phyloP scores from a whole-genome alignment of 2,113 vertebrate species.

The Ophiodon elongatus region DNA sequence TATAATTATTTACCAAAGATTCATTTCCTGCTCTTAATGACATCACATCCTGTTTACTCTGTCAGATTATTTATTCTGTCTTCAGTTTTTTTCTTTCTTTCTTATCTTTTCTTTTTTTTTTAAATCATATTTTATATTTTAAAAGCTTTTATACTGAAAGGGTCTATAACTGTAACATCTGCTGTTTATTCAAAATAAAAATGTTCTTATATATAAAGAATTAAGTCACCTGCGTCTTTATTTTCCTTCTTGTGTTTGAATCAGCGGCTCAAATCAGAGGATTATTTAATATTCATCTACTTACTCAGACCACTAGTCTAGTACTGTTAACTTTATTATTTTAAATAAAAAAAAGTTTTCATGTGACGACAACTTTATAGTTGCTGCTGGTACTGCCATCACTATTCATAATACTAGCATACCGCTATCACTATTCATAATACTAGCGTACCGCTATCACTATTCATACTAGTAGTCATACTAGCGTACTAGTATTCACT shows the following conservation, averaged over 20 bases:
- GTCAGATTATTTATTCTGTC: constrained; percentile 43
- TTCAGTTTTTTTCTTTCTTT: background rate
- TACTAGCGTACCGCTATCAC: too few relatives aligned
- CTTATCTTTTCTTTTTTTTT: background rate
- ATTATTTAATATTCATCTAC: too few relatives aligned
- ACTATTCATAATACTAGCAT: too few relatives aligned
- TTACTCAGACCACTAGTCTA: too few relatives aligned
- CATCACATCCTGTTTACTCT: constrained; percentile 26
- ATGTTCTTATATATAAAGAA: constrained; percentile 12
- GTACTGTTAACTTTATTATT: too few relatives aligned
- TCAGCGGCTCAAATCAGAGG: background rate
- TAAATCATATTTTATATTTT: background rate
- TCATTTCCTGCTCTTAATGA: constrained; percentile 21
- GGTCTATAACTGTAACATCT: constrained; percentile 7
- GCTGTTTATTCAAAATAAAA: constrained; percentile 39
- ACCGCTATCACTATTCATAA: too few relatives aligned
- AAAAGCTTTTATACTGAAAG: constrained; percentile 57
- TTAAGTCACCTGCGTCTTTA: background rate
- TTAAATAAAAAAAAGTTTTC: too few relatives aligned
- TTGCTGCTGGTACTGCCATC: too few relatives aligned
- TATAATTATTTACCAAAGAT: constrained; percentile 53
- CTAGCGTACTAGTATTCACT: too few relatives aligned
- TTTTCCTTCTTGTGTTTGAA: background rate
- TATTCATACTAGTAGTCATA: too few relatives aligned
- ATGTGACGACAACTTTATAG: too few relatives aligned